Percentiles rank a stretch among this genome's conserved stretches.
phyloP scores from a whole-genome alignment of 2,888 invertebrate genomes.

The Drosophila mercatorum region DNA sequence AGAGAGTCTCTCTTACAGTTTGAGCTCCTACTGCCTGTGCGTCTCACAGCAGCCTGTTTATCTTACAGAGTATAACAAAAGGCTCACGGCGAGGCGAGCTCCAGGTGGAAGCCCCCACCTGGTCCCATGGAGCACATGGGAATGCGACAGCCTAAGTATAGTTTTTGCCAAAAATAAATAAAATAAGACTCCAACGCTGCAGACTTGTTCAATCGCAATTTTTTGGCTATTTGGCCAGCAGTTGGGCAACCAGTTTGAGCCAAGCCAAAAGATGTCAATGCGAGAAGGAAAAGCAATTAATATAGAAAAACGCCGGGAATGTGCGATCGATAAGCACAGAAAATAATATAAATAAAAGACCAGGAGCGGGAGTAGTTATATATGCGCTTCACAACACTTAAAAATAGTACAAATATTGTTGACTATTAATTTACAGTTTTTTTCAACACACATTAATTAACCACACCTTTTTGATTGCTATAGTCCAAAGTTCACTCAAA shows the following conservation, averaged over 20 bases:
- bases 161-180: conserved; percentile 38
- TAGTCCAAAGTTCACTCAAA: neutral
- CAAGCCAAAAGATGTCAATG: conserved; percentile 63
- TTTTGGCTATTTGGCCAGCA: conserved; percentile 33
- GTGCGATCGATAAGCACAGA: neutral
- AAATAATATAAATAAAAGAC: neutral
- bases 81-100: neutral
- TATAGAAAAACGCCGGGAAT: conserved; percentile 10
- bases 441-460: neutral
- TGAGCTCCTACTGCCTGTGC: too few species aligned
- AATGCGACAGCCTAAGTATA: conserved; percentile 40
- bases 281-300: conserved; percentile 23
- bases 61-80: conserved; percentile 5
- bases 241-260: conserved; percentile 67
- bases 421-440: neutral
- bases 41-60: too few species aligned
- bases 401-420: conserved; percentile 2
- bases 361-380: neutral
- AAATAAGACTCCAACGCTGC: conserved; percentile 9
- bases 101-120: neutral
- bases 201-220: conserved; percentile 33
- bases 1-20: too few species aligned
- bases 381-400: conserved; percentile 1
- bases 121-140: conserved; percentile 18
- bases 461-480: conserved; percentile 15